Base-by-base conservation (phyloP, 2,888 invertebrate genomes). In the Noctua pronuba region DNA sequence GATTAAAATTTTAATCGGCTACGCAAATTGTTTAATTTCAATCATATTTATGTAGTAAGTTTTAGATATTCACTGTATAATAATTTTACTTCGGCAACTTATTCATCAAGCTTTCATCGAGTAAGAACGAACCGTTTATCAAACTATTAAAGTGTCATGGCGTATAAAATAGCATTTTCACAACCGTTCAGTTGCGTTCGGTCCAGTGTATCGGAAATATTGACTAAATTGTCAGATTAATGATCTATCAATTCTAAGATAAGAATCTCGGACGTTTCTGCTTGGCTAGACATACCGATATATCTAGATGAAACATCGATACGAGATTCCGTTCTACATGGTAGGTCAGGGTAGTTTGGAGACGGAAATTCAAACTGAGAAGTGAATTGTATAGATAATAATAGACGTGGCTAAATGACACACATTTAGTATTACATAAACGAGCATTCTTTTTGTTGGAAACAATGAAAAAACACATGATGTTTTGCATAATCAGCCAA, bases 211-310 rank as follows among this genome's bases (percentile, higher is more conserved):
- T 84, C 44, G 77, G 80, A 80, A 80, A 74, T 83, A 80, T 84
- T 80, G 75, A 80, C 69, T 75, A 79, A 82, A 82, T 82, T 78
- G 76, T 75, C 76, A 85, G 86, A 82, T 87, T 87, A 87, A 82
- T 85, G 82, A 85, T 85, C 86, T 87, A 85, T 86, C 88, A 85
- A 85, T 86, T 87, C 73, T 73, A 41, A 85, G 86, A 86, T 85
- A 85, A 73, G 82, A 77, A 85, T 87, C 85, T 82, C 69, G 86
- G 81, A 69, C 85, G 74, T 76, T 86, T 86, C 82, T 77, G 73
- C 77, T 85, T 85, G 82, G 77, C 72, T 75, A 75, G 82, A 68
- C 75, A 78, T 66, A 38, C 13, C 76, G 75, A 79, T 78, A 76
- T 81, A 84, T 87, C 75, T 75, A 73, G 62, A 78, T 77, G 77